Evolutionary conservation across 2,888 invertebrate species (phyloP).

Genomic region (Calameuta pallipes): DNA sequence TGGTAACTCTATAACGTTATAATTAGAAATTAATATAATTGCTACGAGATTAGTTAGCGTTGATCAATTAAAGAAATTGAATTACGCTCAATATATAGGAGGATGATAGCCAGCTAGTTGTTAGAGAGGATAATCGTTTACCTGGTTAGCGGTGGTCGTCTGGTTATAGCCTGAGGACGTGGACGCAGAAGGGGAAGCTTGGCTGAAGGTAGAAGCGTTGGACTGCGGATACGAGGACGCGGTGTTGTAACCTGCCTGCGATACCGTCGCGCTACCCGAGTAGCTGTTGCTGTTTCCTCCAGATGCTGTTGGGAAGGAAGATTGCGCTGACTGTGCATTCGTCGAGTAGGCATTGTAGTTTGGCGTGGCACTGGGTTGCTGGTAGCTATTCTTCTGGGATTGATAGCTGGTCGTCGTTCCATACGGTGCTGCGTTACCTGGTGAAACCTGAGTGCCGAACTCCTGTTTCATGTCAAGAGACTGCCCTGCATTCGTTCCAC

Average conservation of each 20-base stretch:
- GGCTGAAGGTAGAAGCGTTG: constrained; percentile 58
- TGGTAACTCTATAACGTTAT: constrained; percentile 53
- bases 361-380: constrained; percentile 59
- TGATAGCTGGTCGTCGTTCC: constrained; percentile 47
- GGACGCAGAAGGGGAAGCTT: constrained; percentile 57
- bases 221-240: constrained; percentile 57
- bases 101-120: background rate
- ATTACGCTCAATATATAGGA: background rate
- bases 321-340: constrained; percentile 67
- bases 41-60: background rate
- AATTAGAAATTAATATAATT: background rate
- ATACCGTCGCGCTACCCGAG: constrained; percentile 55
- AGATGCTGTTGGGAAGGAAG: constrained; percentile 69
- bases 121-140: constrained; percentile 25
- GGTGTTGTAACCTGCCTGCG: constrained; percentile 57
- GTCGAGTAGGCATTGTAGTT: constrained; percentile 67
- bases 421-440: constrained; percentile 47
- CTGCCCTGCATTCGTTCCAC: constrained; percentile 42
- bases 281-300: constrained; percentile 67
- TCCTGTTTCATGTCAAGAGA: constrained; percentile 55
- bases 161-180: constrained; percentile 58
- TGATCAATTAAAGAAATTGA: background rate
- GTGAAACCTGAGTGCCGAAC: constrained; percentile 56
- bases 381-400: constrained; percentile 65
- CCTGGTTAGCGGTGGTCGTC: constrained; percentile 59